These are phyloP conservation scores for Chrysopilus asiliformis DNA, from an alignment of 2,888 invertebrate genomes.

Conservation along the genomic window DNA sequence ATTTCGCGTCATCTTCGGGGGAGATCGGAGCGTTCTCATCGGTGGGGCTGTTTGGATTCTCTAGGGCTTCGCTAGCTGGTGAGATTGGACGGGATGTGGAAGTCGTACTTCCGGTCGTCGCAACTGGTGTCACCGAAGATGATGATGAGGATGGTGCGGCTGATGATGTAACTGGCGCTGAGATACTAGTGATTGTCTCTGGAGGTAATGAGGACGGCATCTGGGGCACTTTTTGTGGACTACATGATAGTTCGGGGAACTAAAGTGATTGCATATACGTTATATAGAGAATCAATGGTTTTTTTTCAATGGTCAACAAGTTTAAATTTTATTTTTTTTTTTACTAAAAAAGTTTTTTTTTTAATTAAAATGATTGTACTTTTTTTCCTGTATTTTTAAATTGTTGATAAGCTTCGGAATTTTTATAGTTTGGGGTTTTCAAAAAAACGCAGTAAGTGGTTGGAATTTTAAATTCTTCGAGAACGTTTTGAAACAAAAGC, in stretches of 20 bases:
- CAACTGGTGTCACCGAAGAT: constrained; percentile 20
- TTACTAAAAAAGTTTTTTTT: constrained; percentile 9
- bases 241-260: constrained; percentile 22
- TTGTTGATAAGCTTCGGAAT: too few species aligned
- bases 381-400: too few species aligned
- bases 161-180: constrained; percentile 23
- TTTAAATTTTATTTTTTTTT: constrained; percentile 6
- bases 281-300: too few species aligned
- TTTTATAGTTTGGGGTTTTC: too few species aligned
- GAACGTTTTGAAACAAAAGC: too few species aligned
- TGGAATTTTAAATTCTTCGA: too few species aligned
- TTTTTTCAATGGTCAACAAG: constrained; percentile 8
- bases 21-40: constrained; percentile 20
- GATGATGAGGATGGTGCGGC: too few species aligned
- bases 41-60: constrained; percentile 19
- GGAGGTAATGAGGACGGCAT: constrained; percentile 18
- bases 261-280: constrained; percentile 20
- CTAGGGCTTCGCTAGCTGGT: constrained; percentile 37
- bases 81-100: constrained; percentile 38
- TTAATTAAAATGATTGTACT: too few species aligned
- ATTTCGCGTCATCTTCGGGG: constrained; percentile 27
- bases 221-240: constrained; percentile 20
- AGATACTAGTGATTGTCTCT: constrained; percentile 15
- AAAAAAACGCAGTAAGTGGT: too few species aligned
- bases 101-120: constrained; percentile 24